Percentiles rank a stretch among this genome's conserved stretches.
These are phyloP conservation scores for Operophtera brumata DNA, from an alignment of 2,888 invertebrate genomes.

Conservation along the genomic window DNA sequence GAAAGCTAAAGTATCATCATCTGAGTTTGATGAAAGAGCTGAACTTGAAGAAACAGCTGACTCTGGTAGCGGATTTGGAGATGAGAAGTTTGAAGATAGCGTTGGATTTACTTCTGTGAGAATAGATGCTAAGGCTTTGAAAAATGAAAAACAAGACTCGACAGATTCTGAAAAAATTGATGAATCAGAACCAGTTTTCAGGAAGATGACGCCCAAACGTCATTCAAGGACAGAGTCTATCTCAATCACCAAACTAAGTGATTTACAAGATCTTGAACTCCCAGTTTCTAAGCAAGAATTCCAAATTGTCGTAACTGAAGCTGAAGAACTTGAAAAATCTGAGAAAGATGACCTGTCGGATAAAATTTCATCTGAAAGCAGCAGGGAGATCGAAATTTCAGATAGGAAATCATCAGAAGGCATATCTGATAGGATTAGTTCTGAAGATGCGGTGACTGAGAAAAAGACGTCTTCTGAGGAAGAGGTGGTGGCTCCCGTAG, in stretches of 20 bases:
- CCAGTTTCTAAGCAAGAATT: conserved; percentile 66
- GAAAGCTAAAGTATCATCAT: conserved; percentile 72
- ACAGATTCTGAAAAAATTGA: conserved; percentile 56
- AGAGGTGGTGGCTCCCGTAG: conserved; percentile 46
- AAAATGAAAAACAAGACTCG: conserved; percentile 64
- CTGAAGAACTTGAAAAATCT: conserved; percentile 70
- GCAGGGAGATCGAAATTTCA: conserved; percentile 75
- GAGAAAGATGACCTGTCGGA: conserved; percentile 74
- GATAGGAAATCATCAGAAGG: conserved; percentile 76
- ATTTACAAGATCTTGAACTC: conserved; percentile 59
- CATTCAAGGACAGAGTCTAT: conserved; percentile 75
- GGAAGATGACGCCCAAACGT: conserved; percentile 72
- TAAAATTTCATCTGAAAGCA: conserved; percentile 78
- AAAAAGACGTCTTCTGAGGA: conserved; percentile 77
- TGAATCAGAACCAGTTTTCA: conserved; percentile 65
- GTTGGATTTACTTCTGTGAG: conserved; percentile 69
- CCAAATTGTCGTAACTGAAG: conserved; percentile 75
- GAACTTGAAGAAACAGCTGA: conserved; percentile 74
- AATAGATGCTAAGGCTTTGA: conserved; percentile 57
- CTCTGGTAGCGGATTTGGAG: conserved; percentile 76
- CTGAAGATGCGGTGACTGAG: conserved; percentile 77
- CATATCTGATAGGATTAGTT: conserved; percentile 75
- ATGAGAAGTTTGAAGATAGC: conserved; percentile 76
- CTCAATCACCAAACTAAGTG: conserved; percentile 69
- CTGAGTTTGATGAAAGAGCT: conserved; percentile 75